Percentiles rank a stretch among this genome's conserved stretches.
Conservation (phyloP, 64 coral and sea anemone genomes). For the Montipora capricornis region DNA sequence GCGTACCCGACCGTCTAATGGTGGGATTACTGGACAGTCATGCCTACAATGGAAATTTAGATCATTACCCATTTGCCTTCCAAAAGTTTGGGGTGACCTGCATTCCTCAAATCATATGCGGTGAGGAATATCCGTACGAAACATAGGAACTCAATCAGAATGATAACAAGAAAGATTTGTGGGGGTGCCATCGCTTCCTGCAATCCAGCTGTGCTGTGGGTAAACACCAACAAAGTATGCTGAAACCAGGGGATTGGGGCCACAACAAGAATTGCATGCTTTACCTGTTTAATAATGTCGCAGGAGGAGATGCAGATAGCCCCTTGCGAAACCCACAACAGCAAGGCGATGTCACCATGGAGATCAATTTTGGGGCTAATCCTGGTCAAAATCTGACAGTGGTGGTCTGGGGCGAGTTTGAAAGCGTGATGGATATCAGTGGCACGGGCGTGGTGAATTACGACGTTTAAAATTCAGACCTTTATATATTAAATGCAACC, state of each 20-base stretch:
- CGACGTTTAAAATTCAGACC: background rate
- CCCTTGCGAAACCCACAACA: background rate
- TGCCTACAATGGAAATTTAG: background rate
- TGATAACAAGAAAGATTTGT: slow-evolving; percentile 20
- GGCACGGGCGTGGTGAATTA: background rate
- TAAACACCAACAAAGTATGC: slow-evolving; percentile 27
- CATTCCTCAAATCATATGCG: slow-evolving; percentile 25
- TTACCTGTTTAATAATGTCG: slow-evolving; percentile 54
- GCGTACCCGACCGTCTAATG: slow-evolving; percentile 31
- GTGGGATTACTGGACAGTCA: slow-evolving; percentile 25
- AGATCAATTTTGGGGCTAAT: background rate
- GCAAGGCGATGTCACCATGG: background rate
- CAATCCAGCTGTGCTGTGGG: background rate
- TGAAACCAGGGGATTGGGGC: slow-evolving; percentile 41
- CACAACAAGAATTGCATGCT: slow-evolving; percentile 26
- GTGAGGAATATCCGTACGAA: slow-evolving; percentile 41
- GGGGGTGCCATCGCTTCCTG: slow-evolving; percentile 49
- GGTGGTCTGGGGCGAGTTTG: slow-evolving; percentile 56
- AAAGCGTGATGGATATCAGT: slow-evolving; percentile 40
- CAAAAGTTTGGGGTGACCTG: slow-evolving; percentile 3
- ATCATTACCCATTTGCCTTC: slow-evolving; percentile 42
- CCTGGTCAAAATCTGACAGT: background rate
- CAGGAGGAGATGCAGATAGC: slow-evolving; percentile 21
- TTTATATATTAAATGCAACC: too few species aligned
- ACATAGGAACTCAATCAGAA: slow-evolving; percentile 18